Base-by-base conservation (phyloP, 2,888 invertebrate species). In the Tipula confusa region DNA sequence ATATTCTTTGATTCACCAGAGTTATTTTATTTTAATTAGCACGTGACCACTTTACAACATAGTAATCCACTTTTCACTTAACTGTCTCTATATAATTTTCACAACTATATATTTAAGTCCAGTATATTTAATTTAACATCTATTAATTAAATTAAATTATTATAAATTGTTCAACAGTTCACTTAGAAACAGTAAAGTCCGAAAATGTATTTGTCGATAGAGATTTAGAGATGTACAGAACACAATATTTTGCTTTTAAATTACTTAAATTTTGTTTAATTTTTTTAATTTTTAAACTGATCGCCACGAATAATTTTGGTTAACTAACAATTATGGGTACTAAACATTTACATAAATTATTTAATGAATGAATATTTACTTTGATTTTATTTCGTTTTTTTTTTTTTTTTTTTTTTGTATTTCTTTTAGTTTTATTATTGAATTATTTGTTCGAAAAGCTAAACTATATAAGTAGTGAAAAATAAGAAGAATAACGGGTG, bases 331-430 rank as follows among this genome's bases (percentile, higher is more conserved):
- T 64, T 64, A 24, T 64, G 64, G 9, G 9, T 24, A 24, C 64
- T 64, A 18, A 24, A 64, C 64, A 24, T 64, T 64, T 64, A 64
- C 64, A 64, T 64, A 64, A 64, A 64, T 64, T 64, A 64, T 64
- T 64, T 64, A 64, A 64, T 64, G 64, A 64, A 64, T 64, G 64
- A 64, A 24, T 64, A 64, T 64, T 64, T 64, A 64, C 64, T 64
- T 64, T 64, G 64, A 64, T 64, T 24, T 43, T 64, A 24, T 64
- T 64, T 24, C 24, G 24, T 64, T 64, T 64, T 9, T 24, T 64
- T 64, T 48, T 48, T 64, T 64, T 11, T 64, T 13, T 2, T 24
- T 64, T 64, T 9, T 38, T 38, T 38, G 9, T 13, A 13, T 38
- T 38, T 38, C 38, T 64, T 64, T 64, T 9, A 11, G 9, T 64